Base-by-base conservation (phyloP, 1,140 invertebrate genomes). In the Agrilus planipennis region DNA sequence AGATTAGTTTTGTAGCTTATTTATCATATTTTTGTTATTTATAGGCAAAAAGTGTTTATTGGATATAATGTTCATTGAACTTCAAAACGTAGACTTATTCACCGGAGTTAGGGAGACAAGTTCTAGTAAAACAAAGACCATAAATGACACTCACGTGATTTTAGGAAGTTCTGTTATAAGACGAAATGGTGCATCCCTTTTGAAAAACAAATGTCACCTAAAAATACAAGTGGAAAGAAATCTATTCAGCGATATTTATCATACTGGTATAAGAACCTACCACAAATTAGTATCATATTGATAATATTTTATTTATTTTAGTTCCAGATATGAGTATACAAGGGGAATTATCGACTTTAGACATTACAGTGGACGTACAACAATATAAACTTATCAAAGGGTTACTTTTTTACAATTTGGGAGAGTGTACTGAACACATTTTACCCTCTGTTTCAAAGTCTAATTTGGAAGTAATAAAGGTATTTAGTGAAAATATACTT, bases 331-430 rank as follows among this genome's bases (percentile, higher is more conserved):
- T 89, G 53, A 82, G 80, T 45, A 71, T 96, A 11, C 76, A 84
- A 39, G 91, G 90, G 12, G 79, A 76, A 14, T 66, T 96, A 28
- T 88, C 89, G 0, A 89, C 87, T 18, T 75, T 95, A 45, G 78
- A 87, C 55, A 79, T 79, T 41, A 73, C 78, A n/a, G 56, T 97
- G 15, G 83, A 92, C 65, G 70, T 83, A 14, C 68, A 76, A 11
- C 89, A 95, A 58, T 97, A 95, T 60, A 79, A 83, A 61, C 61
- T 96, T 7, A 77, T 97, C 14, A 74, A 86, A 34, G 91, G 90
- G 16, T 68, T 98, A 15, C 65, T 99, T 1, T 75, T 79, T 1
- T 84, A 89, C 58, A 98, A 99, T 68, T 77, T 98, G 28, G 91
- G 89, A 11, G 93, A 99, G 62, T 75, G 76, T 44, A 65, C 93